Evolutionary conservation across 2,888 invertebrate genomes (phyloP).

Genomic region (Kryphioiulus occultus): DNA sequence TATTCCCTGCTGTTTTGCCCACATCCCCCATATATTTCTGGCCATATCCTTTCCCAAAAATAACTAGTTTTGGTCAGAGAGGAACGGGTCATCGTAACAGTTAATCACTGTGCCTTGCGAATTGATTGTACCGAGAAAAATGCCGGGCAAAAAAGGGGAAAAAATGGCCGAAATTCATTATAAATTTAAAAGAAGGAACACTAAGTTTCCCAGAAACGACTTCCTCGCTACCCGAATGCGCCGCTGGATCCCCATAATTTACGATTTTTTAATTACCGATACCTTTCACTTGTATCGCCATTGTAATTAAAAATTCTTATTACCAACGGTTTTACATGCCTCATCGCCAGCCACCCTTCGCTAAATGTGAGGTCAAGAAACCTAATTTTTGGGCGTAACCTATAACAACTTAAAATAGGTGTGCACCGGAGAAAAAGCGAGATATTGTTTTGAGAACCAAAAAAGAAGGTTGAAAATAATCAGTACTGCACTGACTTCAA

Average conservation of each 20-base stretch:
- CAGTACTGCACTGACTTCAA: not conserved
- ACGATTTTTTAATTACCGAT: constrained; percentile 32
- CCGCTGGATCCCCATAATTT: constrained; percentile 39
- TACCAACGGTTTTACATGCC: constrained; percentile 4
- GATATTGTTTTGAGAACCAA: constrained; percentile 12
- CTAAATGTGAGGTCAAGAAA: not conserved
- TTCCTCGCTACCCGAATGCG: constrained; percentile 27
- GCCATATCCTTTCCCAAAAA: constrained; percentile 39
- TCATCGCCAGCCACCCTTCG: constrained; percentile 11
- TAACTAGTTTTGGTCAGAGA: constrained; percentile 32
- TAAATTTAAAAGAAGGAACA: not conserved
- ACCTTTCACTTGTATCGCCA: constrained; percentile 27
- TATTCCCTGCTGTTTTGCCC: not conserved
- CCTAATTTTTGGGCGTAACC: constrained; percentile 33
- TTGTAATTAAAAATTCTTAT: constrained; percentile 32
- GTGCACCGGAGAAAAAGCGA: not conserved
- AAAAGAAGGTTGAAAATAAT: not conserved
- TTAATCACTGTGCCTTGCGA: constrained; percentile 8
- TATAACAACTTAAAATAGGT: constrained; percentile 24
- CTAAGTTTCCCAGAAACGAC: constrained; percentile 21
- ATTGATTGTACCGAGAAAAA: constrained; percentile 32
- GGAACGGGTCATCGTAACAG: constrained; percentile 40
- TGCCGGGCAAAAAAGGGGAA: not conserved
- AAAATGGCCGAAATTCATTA: constrained; percentile 21
- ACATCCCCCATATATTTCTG: constrained; percentile 25